Evolutionary conservation across 2,113 vertebrate genomes (phyloP).

Genomic region (Spilogale gracilis): DNA sequence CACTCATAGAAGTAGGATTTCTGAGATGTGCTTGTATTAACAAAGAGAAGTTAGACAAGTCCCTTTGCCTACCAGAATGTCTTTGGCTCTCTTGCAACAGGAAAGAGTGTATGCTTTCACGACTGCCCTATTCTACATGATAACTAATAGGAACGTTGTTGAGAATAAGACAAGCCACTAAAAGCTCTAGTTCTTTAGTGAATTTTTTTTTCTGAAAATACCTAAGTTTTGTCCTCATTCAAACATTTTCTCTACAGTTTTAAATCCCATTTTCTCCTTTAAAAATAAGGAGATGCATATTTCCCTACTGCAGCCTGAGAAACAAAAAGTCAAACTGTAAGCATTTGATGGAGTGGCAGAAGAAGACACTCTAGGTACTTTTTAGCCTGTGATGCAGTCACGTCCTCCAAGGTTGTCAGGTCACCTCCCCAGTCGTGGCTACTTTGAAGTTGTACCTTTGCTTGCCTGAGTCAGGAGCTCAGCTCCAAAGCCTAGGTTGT

Average conservation of each 20-base stretch:
- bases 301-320: background rate
- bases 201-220: conserved; percentile 22
- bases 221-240: background rate
- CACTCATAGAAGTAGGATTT: background rate
- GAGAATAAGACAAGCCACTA: background rate
- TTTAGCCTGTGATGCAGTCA: background rate
- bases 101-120: background rate
- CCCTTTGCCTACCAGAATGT: background rate
- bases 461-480: background rate
- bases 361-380: background rate
- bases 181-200: background rate
- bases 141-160: background rate
- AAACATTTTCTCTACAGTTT: background rate
- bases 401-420: background rate
- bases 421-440: background rate
- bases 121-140: background rate
- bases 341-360: background rate
- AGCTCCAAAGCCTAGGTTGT: background rate
- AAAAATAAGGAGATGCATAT: background rate
- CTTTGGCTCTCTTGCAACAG: background rate
- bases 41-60: background rate
- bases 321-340: background rate
- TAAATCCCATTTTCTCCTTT: background rate
- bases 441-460: background rate
- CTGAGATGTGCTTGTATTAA: background rate